Evolutionary conservation across 1,140 invertebrate genomes (phyloP), one percentile per base, ranked within the genome.

Genomic region (Asbolus verrucosus): DNA sequence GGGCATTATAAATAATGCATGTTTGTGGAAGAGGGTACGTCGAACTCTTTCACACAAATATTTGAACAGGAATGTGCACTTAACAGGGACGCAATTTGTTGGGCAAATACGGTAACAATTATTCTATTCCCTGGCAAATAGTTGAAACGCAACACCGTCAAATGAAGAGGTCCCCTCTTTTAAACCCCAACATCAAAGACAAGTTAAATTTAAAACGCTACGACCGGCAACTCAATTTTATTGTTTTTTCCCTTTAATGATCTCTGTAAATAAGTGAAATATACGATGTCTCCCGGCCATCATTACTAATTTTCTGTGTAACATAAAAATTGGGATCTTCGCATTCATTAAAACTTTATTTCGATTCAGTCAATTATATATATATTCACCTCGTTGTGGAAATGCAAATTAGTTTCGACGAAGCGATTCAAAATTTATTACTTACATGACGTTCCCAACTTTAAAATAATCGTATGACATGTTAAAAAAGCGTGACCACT

Each of bases 31-130:
- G 3, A 24, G 46, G 21, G 46, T 27, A 54, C 21, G 21, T 54
- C 46, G 21, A 27, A 54, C 46, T 54, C 46, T 54, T 54, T 54
- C 21, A 13, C 9, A 16, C 46, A 54, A 54, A 54, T 54, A 54
- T 54, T 54, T 54, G 46, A 54, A 54, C 19, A 54, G 21, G 46
- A 54, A 54, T 54, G 46, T 54, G 46, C 46, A 54, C 46, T 54
- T 21, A 54, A 54, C 19, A 24, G 46, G 11, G 46, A 13, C 21
- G 46, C 46, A 54, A 54, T 54, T 54, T 54, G 46, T 30, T 54
- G 46, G 9, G 46, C 11, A 54, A 54, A 54, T 54, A 54, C 46
- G 46, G 46, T 54, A 27, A 54, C 46, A 54, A 54, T 54, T 54
- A 54, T 27, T 54, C 46, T 54, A 54, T 54, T 54, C 33, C 11